A percentile compares a stretch with the other conserved stretches of the same genome.
Evolutionary conservation across 2,113 vertebrate genomes (phyloP).

Genomic region (Tragelaphus imberbis): DNA sequence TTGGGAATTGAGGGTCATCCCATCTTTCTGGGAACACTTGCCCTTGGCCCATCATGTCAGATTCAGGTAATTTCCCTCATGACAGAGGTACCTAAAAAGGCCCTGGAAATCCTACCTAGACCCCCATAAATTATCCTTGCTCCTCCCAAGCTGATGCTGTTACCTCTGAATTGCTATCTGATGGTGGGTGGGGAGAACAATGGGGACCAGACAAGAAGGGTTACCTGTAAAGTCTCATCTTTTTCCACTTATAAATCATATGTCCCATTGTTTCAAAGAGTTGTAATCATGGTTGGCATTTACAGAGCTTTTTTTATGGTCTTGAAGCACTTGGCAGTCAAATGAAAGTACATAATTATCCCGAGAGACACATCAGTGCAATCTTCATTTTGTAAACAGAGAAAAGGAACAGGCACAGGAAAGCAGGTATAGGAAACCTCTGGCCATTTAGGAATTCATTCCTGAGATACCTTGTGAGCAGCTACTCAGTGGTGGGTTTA

Average conservation of each 20-base stretch:
- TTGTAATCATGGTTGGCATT: conserved; percentile 53
- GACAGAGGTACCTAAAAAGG: not conserved
- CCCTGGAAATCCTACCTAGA: not conserved
- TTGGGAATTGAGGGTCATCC: too few species aligned
- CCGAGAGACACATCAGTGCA: not conserved
- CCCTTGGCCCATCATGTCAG: not conserved
- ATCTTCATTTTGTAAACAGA: conserved; percentile 19
- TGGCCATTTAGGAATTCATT: not conserved
- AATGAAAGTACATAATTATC: conserved; percentile 49
- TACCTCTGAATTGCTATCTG: not conserved
- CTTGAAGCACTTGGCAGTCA: conserved; percentile 34
- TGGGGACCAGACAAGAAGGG: not conserved
- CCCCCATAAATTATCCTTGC: not conserved
- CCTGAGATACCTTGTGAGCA: not conserved
- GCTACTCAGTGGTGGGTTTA: not conserved
- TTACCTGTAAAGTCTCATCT: conserved; percentile 26
- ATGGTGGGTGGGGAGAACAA: not conserved
- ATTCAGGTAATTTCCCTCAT: not conserved
- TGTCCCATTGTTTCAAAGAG: conserved; percentile 53
- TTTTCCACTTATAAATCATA: conserved; percentile 36
- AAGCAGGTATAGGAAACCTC: not conserved
- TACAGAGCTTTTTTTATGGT: conserved; percentile 35
- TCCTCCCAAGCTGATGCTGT: not conserved
- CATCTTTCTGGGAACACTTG: not conserved
- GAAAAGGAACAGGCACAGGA: not conserved